Evolutionary conservation across 92 coral and sea anemone genomes (phyloP), one percentile per base, ranked within the genome.

Genomic region (Parazoanthus swiftii): DNA sequence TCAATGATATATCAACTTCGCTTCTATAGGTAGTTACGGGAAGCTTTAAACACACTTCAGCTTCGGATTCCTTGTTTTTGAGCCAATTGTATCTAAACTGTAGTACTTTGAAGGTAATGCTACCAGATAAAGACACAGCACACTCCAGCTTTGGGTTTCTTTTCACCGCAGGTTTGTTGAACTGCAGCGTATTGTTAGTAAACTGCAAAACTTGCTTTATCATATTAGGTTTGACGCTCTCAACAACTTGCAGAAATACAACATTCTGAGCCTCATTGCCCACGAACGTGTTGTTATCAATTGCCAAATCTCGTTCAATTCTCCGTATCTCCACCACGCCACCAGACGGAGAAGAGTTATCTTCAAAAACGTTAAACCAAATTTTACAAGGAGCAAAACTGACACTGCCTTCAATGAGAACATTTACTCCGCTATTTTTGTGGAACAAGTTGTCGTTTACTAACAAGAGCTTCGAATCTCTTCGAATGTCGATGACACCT

Each of bases 301-400:
- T 56, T 2, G 26, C 39, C 8, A 56, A 14, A n/a, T 77, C 39
- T 80, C 77, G 65, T 13, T 91, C 89, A 6, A 85, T 26, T 44
- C 91, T 81, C 16, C 79, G 79, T 43, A 86, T 76, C 11, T 93
- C 92, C 43, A 91, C 14, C 10, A 93, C 81, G 43, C 88, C 91
- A 6, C 56, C 85, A 58, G 70, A 37, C 8, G 39, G 37, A 43
- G 88, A 85, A 33, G 0, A 38, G 76, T 93, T 93, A 10, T 88
- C 81, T 36, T 71, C 33, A 72, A 93, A 90, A 20, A 43, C 29
- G 80, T 93, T 93, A n/a, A 50, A 59, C 29, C 37, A 68, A 11
- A 93, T 85, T 26, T 51, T 46, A 16, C 81, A 36, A 15, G 71
- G 78, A 42, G 35, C 85, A 26, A 43, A 65, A 2, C 50, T 65